These are phyloP conservation scores for Micropoecilia bifurca DNA, from an alignment of 2,797 vertebrate species.

Conservation along the genomic window DNA sequence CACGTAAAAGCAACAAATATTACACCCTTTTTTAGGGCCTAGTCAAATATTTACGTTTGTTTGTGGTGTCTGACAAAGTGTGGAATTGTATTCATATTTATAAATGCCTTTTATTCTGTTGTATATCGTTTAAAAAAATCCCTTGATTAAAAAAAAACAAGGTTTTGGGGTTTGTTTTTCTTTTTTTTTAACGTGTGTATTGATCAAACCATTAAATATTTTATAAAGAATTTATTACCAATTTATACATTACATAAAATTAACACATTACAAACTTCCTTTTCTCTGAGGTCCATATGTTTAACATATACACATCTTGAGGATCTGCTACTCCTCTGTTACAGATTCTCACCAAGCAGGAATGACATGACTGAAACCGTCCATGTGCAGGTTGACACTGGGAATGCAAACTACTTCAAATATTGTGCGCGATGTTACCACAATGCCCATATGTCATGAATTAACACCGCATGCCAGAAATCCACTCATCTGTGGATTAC, in stretches of 20 bases:
- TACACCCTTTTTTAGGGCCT: conserved; percentile 64
- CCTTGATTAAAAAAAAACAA: conserved; percentile 66
- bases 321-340: background rate
- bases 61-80: conserved; percentile 77
- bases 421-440: background rate
- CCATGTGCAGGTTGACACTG: conserved; percentile 62
- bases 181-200: background rate
- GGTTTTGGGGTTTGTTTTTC: background rate
- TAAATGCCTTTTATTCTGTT: conserved; percentile 80
- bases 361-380: conserved; percentile 37
- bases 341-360: conserved; percentile 16
- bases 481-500: background rate
- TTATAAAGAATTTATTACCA: conserved; percentile 70
- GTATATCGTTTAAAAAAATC: conserved; percentile 70
- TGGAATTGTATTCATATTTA: conserved; percentile 80
- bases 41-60: conserved; percentile 65
- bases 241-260: conserved; percentile 25
- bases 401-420: background rate
- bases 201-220: background rate
- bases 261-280: conserved; percentile 54
- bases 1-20: conserved; percentile 74
- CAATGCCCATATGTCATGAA: background rate
- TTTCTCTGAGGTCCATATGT: conserved; percentile 36
- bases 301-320: background rate
- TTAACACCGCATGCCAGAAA: background rate